A percentile compares a stretch with the other conserved stretches of the same genome.
Conservation (phyloP, 2,888 invertebrate species). For the Stenodera caucasica region DNA sequence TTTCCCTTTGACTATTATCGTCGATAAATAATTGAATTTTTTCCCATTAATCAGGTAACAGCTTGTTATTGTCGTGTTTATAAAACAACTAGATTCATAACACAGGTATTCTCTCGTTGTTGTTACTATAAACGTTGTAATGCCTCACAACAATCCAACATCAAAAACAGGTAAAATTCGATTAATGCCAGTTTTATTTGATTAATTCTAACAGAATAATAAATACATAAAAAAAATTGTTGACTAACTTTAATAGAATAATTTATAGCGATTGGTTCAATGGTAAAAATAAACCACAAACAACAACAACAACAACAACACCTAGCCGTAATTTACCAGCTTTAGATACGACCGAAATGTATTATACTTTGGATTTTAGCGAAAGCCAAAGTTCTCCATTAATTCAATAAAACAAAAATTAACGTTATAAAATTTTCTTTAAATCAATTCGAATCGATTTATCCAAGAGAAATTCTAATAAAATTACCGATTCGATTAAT, state of each 20-base stretch:
- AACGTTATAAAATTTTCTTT: not conserved
- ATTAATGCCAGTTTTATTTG: not conserved
- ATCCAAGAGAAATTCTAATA: constrained; percentile 18
- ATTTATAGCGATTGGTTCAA: constrained; percentile 43
- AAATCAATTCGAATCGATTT: not conserved
- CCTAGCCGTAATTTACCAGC: constrained; percentile 60
- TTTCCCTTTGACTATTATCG: not conserved
- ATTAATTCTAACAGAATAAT: not conserved
- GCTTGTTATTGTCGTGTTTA: constrained; percentile 79
- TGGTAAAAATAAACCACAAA: constrained; percentile 45
- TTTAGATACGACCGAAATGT: constrained; percentile 72
- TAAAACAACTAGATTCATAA: constrained; percentile 70
- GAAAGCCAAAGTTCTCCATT: constrained; percentile 71
- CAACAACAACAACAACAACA: constrained; percentile 56
- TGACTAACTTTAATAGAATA: not conserved
- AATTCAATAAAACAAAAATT: constrained; percentile 60
- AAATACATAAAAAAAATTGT: not conserved
- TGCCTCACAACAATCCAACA: constrained; percentile 34
- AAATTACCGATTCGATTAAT: too few relatives aligned
- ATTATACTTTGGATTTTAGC: constrained; percentile 76
- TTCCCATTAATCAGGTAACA: constrained; percentile 62
- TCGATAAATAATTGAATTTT: constrained; percentile 15
- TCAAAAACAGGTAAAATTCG: constrained; percentile 40
- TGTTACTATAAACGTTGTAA: constrained; percentile 48
- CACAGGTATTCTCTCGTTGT: constrained; percentile 60